Base-by-base conservation (phyloP, 2,888 invertebrate genomes). In the Dusona sp. region DNA sequence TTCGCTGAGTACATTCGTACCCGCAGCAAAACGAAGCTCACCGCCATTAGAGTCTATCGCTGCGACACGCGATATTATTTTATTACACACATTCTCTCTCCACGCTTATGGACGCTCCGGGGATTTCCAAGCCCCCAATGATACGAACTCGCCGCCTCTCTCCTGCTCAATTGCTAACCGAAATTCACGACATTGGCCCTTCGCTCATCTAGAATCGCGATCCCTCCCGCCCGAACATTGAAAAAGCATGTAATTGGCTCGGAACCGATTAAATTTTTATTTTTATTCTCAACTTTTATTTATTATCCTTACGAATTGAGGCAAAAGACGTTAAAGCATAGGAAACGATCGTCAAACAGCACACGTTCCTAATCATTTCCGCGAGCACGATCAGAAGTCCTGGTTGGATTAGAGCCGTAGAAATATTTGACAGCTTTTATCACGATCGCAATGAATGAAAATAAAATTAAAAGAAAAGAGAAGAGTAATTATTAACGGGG, bases 31-130 rank as follows among this genome's bases (percentile, higher is more conserved):
- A 79, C 79, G 38, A 70, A 83, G 54, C 83, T 54, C 86, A 83
- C 86, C 83, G 80, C 83, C 80, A 83, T 83, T 80, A 78, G 72
- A 81, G 78, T 83, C 77, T 83, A 86, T 81, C 80, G 77, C 83
- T 83, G 83, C 80, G 86, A 83, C 86, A 86, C 83, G 86, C 83
- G 86, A 86, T 86, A 86, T 86, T 86, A 86, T 86, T 86, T 83
- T 80, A 86, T 83, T 80, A 86, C 77, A 83, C 72, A 78, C 64
- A 54, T 73, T 67, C 72, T 57, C 72, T 68, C 29, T 61, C 42
- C 33, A 51, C 61, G 72, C 73, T 67, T 29, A 42, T 45, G 36
- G 16, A 72, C 72, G 45, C 61, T 38, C 38, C 38, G 45, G 38
- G 51, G 67, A 68, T 75, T 75, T 45, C 33, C 54, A 45, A 81